Percentiles rank a stretch among this genome's conserved stretches.
phyloP scores from a whole-genome alignment of 2,113 vertebrate genomes.

The Poicephalus meyeri region DNA sequence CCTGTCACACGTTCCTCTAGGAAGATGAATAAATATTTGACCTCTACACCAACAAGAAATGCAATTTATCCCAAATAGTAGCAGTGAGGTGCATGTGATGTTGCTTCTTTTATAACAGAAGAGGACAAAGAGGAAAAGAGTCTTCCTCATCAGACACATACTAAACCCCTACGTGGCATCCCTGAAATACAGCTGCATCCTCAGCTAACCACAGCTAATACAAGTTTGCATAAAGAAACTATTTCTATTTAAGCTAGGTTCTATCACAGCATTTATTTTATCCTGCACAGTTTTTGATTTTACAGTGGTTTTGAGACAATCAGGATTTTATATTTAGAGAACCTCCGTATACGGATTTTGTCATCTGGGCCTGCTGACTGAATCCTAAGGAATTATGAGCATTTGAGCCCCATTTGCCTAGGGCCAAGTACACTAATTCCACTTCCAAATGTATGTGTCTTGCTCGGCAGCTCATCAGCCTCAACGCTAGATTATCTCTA shows the following conservation, averaged over 20 bases:
- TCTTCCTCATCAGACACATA: not conserved
- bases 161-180: not conserved
- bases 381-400: slow-evolving; percentile 40
- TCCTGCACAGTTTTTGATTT: not conserved
- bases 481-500: not conserved
- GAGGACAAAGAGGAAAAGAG: not conserved
- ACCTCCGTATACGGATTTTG: not conserved
- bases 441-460: slow-evolving; percentile 3
- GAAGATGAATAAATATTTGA: not conserved
- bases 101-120: not conserved
- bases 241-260: not conserved
- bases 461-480: slow-evolving; percentile 27
- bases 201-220: not conserved
- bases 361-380: slow-evolving; percentile 31
- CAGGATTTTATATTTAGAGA: slow-evolving; percentile 12
- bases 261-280: not conserved
- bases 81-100: fast-evolving
- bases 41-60: not conserved
- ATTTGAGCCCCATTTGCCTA: slow-evolving; percentile 3
- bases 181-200: not conserved
- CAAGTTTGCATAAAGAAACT: not conserved
- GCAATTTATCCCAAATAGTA: not conserved
- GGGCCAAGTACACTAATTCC: slow-evolving; percentile 46
- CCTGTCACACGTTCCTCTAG: not conserved
- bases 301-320: not conserved